A percentile compares a stretch with the other conserved stretches of the same genome.
These are phyloP conservation scores for Oreonectes daqikongensis DNA, from an alignment of 2,797 vertebrate genomes.

Conservation along the genomic window DNA sequence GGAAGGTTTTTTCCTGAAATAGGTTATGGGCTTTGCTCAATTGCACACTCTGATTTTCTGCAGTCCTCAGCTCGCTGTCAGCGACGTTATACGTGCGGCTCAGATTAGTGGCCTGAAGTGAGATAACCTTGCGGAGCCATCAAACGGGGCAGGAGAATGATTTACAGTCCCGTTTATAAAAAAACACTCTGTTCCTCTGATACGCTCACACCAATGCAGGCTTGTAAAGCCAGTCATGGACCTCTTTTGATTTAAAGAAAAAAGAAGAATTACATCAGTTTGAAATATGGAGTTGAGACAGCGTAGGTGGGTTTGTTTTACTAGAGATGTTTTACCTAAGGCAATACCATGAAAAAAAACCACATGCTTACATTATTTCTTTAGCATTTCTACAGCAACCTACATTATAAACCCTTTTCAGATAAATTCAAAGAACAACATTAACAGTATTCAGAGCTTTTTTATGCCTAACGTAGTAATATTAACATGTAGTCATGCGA, in stretches of 20 bases:
- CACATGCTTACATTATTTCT: neutral
- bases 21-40: conserved; percentile 45
- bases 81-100: conserved; percentile 50
- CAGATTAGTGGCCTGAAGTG: conserved; percentile 61
- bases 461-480: neutral
- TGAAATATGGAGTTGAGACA: conserved; percentile 49
- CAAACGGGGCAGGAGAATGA: conserved; percentile 52
- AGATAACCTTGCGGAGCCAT: conserved; percentile 57
- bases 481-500: neutral
- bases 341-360: conserved; percentile 15
- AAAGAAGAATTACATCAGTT: conserved; percentile 35
- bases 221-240: conserved; percentile 41
- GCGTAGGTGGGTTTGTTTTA: conserved; percentile 21
- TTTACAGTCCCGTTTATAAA: conserved; percentile 60
- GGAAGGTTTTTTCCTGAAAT: conserved; percentile 29
- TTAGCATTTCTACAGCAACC: neutral
- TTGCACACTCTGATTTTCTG: conserved; percentile 48
- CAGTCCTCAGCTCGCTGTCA: conserved; percentile 38
- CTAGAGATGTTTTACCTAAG: conserved; percentile 28
- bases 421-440: neutral
- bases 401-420: neutral
- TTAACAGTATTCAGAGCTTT: neutral
- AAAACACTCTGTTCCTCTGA: conserved; percentile 17
- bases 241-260: conserved; percentile 41
- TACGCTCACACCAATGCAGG: conserved; percentile 9